These are phyloP conservation scores for Tridacna gigas DNA, from an alignment of 2,888 invertebrate species.

Conservation along the genomic window DNA sequence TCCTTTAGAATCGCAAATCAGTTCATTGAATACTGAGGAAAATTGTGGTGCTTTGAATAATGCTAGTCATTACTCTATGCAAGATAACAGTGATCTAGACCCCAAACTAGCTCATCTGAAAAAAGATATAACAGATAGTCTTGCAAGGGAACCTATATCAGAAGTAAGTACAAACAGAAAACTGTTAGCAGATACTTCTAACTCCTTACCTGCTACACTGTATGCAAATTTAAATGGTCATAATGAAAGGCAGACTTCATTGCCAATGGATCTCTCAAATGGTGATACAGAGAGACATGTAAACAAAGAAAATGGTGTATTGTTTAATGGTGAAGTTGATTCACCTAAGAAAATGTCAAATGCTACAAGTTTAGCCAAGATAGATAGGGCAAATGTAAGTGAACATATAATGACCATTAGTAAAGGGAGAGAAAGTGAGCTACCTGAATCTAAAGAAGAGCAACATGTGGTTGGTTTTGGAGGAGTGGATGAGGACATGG, in stretches of 20 bases:
- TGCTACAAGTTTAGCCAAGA: not conserved
- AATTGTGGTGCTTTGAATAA: conserved; percentile 12
- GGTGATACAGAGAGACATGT: not conserved
- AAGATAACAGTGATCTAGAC: conserved; percentile 27
- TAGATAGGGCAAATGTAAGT: not conserved
- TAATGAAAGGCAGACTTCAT: conserved; percentile 30
- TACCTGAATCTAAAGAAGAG: conserved; percentile 20
- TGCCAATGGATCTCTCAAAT: conserved; percentile 49
- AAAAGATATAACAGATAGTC: conserved; percentile 32
- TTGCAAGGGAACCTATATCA: not conserved
- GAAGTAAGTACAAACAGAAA: not conserved
- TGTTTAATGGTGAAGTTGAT: not conserved
- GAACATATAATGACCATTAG: not conserved
- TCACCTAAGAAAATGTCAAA: not conserved
- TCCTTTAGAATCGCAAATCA: conserved; percentile 51
- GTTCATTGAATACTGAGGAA: not conserved
- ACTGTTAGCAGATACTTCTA: conserved; percentile 7
- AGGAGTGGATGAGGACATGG: conserved; percentile 60
- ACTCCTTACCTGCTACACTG: conserved; percentile 54
- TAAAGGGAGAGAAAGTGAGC: not conserved
- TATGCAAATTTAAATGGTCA: conserved; percentile 26
- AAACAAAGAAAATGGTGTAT: not conserved
- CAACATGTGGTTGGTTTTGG: conserved; percentile 54
- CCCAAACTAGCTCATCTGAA: conserved; percentile 50
- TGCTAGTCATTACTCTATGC: conserved; percentile 52